Conservation (phyloP, 2,113 vertebrate species). For the Parus major region DNA sequence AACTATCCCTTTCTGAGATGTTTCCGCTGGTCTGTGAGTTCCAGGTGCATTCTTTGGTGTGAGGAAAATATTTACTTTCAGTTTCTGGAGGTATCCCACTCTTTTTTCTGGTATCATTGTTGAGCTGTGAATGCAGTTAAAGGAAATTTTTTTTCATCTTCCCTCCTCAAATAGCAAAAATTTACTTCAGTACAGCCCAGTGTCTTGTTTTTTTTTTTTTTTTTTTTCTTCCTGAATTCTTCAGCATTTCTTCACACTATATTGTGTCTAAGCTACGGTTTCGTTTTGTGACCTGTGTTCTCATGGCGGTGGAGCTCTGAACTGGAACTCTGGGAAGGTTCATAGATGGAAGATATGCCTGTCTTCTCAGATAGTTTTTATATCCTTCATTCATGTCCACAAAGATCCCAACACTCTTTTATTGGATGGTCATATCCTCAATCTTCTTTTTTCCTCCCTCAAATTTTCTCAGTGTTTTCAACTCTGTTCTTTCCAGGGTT, state of each 20-base stretch:
- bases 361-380: background rate
- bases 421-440: background rate
- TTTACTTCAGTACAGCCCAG: fast-evolving
- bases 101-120: background rate
- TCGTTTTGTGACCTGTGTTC: background rate
- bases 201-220: background rate
- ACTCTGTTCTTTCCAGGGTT: background rate
- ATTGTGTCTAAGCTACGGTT: background rate
- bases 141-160: background rate
- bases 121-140: background rate
- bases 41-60: background rate
- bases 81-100: background rate
- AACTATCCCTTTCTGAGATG: background rate
- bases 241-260: background rate
- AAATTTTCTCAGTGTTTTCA: background rate
- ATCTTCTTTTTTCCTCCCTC: background rate
- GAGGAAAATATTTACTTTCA: background rate
- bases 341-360: background rate
- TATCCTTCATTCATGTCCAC: background rate
- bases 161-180: background rate
- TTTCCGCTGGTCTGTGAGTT: background rate
- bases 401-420: background rate
- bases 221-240: background rate
- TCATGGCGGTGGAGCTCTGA: background rate
- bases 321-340: background rate